Conservation (phyloP, 2,113 vertebrate genomes). For the Tachysurus fulvidraco region DNA sequence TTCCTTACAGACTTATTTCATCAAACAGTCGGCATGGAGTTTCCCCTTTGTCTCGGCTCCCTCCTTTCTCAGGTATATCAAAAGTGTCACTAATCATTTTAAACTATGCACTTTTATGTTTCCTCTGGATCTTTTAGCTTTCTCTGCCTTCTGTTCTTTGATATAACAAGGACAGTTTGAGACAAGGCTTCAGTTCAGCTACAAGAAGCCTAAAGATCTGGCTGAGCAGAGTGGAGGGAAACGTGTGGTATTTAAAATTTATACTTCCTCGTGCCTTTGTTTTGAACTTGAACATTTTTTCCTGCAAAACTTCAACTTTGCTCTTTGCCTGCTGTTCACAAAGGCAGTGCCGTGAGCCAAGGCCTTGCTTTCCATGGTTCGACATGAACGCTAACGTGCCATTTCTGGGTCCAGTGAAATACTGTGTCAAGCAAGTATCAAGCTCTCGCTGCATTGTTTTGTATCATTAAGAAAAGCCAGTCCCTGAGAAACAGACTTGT, state of each 20-base stretch:
- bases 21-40: slow-evolving; percentile 73
- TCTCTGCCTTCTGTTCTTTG: slow-evolving; percentile 85
- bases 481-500: neutral
- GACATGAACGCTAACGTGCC: slow-evolving; percentile 71
- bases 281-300: slow-evolving; percentile 95
- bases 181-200: slow-evolving; percentile 91
- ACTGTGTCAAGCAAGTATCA: slow-evolving; percentile 68
- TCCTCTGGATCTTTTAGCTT: slow-evolving; percentile 84
- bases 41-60: slow-evolving; percentile 74
- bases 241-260: slow-evolving; percentile 99
- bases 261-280: slow-evolving; percentile 99
- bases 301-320: slow-evolving; percentile 81
- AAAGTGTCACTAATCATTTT: slow-evolving; percentile 99
- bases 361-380: slow-evolving; percentile 11
- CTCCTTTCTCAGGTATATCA: slow-evolving; percentile 84
- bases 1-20: slow-evolving; percentile 60
- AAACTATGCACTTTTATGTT: slow-evolving; percentile 99
- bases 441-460: slow-evolving; percentile 80
- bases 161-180: slow-evolving; percentile 96
- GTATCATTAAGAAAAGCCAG: slow-evolving; percentile 84
- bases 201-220: slow-evolving; percentile 90
- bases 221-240: slow-evolving; percentile 73
- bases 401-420: slow-evolving; percentile 53
- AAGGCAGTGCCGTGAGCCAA: neutral
- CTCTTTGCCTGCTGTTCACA: slow-evolving; percentile 45